Evolutionary conservation across 2,113 vertebrate species (phyloP).

Genomic region (Brachyhypopomus gauderio): DNA sequence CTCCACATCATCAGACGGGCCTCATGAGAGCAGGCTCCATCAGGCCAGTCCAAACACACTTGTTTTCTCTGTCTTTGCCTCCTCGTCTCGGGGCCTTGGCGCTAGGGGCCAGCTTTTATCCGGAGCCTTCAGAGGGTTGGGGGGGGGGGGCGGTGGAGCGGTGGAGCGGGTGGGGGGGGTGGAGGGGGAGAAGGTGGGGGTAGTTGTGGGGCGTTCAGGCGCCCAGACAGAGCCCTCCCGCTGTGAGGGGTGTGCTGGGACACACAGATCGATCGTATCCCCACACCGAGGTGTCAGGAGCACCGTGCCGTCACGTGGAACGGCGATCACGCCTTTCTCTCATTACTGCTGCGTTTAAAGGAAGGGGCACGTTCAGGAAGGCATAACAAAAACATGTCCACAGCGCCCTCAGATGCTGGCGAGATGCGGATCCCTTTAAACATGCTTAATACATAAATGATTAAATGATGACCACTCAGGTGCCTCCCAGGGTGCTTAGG

Average conservation of each 20-base stretch:
- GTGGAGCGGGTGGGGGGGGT: neutral
- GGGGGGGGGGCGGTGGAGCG: constrained; percentile 39
- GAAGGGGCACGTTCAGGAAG: too few relatives aligned
- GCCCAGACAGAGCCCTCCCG: constrained; percentile 66
- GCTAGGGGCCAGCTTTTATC: constrained; percentile 69
- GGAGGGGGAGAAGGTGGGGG: constrained; percentile 2
- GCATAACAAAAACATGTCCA: too few relatives aligned
- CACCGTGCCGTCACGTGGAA: constrained; percentile 13
- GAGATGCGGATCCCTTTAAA: constrained; percentile 73
- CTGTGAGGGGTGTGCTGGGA: constrained; percentile 56
- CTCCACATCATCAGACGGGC: constrained; percentile 68
- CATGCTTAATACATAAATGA: constrained; percentile 78
- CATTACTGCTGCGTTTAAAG: constrained; percentile 63
- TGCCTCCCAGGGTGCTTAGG: constrained; percentile 67
- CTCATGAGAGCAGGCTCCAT: constrained; percentile 63
- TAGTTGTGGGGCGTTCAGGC: constrained; percentile 59
- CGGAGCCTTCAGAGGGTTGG: constrained; percentile 63
- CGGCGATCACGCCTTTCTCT: constrained; percentile 69
- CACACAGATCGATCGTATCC: constrained; percentile 48
- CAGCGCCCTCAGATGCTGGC: constrained; percentile 42
- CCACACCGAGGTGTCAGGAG: constrained; percentile 44
- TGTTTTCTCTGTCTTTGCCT: constrained; percentile 52
- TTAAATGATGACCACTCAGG: constrained; percentile 75
- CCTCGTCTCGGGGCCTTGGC: constrained; percentile 55
- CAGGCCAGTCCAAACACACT: constrained; percentile 69